These are phyloP conservation scores for Tenualosa ilisha DNA, from an alignment of 2,797 vertebrate species.

Conservation along the genomic window DNA sequence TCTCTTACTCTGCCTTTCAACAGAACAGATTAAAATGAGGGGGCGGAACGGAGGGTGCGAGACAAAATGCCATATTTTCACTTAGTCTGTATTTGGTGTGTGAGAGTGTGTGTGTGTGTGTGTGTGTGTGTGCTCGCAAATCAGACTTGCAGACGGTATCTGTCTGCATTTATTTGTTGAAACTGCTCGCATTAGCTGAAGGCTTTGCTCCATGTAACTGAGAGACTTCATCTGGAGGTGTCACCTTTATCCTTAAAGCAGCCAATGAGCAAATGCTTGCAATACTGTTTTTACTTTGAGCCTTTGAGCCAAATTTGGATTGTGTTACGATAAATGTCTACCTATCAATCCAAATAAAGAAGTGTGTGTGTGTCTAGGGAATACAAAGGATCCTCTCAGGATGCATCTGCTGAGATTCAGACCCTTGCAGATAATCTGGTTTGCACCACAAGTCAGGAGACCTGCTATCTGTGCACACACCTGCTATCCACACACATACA, in stretches of 20 bases:
- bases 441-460: background rate
- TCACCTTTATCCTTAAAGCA: no score
- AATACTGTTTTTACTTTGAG: no score
- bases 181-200: background rate
- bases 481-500: background rate
- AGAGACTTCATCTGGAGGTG: no score
- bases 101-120: constrained; percentile 3
- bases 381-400: background rate
- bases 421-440: background rate
- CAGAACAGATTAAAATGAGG: background rate
- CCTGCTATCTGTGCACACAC: no score
- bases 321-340: no score
- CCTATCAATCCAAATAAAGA: no score
- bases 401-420: background rate
- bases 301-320: no score
- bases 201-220: background rate
- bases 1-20: background rate
- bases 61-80: background rate
- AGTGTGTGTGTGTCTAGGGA: background rate
- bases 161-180: constrained; percentile 19
- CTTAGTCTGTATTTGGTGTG: constrained; percentile 18
- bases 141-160: constrained; percentile 28
- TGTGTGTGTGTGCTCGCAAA: background rate
- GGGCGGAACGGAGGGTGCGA: background rate
- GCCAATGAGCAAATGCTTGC: no score